Percentiles rank a stretch among this genome's conserved stretches.
Conservation (phyloP, 2,888 invertebrate species). For the Neoscelio sp. region DNA sequence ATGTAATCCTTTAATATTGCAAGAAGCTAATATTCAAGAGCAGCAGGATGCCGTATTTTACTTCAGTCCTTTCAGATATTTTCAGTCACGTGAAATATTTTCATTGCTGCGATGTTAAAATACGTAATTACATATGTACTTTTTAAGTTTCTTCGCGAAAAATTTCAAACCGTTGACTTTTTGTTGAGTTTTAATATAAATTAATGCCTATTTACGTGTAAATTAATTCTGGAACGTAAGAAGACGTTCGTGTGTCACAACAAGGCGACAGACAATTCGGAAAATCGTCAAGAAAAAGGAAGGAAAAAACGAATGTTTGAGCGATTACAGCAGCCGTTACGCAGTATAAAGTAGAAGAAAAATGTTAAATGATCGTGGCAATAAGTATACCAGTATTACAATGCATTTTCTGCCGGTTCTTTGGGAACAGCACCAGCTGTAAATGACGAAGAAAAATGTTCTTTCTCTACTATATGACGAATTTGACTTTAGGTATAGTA, state of each 20-base stretch:
- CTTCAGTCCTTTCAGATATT: slow-evolving; percentile 41
- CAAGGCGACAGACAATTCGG: not conserved
- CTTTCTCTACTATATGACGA: slow-evolving; percentile 43
- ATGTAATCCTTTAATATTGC: slow-evolving; percentile 59
- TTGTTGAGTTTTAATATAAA: no score
- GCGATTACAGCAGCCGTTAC: slow-evolving; percentile 61
- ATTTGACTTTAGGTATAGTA: slow-evolving; percentile 64
- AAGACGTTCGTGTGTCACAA: not conserved
- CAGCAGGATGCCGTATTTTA: slow-evolving; percentile 41
- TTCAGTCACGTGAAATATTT: slow-evolving; percentile 18
- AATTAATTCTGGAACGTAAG: no score
- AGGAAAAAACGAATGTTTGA: slow-evolving; percentile 58
- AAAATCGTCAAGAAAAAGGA: slow-evolving; percentile 28
- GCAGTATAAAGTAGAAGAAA: slow-evolving; percentile 59
- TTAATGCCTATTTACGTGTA: no score
- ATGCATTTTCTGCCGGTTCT: slow-evolving; percentile 62
- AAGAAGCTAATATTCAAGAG: slow-evolving; percentile 54
- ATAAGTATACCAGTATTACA: slow-evolving; percentile 67
- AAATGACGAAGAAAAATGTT: slow-evolving; percentile 63
- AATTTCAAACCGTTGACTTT: not conserved
- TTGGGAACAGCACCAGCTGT: slow-evolving; percentile 61
- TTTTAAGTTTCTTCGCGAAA: slow-evolving; percentile 11
- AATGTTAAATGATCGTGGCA: slow-evolving; percentile 67
- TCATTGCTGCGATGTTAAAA: slow-evolving; percentile 28
- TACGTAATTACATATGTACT: slow-evolving; percentile 31